Conservation (phyloP, 2,888 invertebrate genomes). For the Drosophila anceps region DNA sequence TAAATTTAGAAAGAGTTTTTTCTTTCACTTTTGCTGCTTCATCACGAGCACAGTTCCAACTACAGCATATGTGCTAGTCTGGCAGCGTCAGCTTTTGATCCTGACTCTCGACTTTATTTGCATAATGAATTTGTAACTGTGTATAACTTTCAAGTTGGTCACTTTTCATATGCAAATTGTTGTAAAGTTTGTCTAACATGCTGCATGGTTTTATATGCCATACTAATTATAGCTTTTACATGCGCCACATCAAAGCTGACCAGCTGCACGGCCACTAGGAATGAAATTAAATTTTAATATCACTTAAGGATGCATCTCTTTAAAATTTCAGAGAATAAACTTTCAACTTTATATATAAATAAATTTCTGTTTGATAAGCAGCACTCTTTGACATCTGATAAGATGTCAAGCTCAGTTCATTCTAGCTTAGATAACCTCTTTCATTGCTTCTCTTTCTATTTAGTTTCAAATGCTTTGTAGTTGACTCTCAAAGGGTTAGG, state of each 20-base stretch:
- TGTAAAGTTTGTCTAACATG: neutral
- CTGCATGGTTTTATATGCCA: neutral
- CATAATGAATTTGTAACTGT: slow-evolving; percentile 6
- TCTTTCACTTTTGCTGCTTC: too few species aligned
- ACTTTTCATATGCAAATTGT: slow-evolving; percentile 11
- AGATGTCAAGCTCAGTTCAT: neutral
- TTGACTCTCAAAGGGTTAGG: neutral
- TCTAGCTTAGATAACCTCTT: too few species aligned
- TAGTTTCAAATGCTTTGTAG: slow-evolving; percentile 4
- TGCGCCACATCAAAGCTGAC: slow-evolving; percentile 13
- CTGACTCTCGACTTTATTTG: neutral
- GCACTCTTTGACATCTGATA: neutral
- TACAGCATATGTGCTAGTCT: neutral
- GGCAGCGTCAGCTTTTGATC: neutral
- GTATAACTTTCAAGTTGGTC: slow-evolving; percentile 9
- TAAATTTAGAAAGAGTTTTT: neutral
- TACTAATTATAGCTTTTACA: slow-evolving; percentile 1
- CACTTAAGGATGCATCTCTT: neutral
- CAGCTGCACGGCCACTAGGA: neutral
- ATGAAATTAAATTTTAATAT: slow-evolving; percentile 19
- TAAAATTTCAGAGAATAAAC: neutral
- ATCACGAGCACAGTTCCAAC: accelerated
- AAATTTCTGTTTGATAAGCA: too few species aligned
- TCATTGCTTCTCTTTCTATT: neutral
- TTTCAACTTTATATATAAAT: too few species aligned